Conservation (phyloP, 1,140 invertebrate species). For the Dendrolimus punctatus region DNA sequence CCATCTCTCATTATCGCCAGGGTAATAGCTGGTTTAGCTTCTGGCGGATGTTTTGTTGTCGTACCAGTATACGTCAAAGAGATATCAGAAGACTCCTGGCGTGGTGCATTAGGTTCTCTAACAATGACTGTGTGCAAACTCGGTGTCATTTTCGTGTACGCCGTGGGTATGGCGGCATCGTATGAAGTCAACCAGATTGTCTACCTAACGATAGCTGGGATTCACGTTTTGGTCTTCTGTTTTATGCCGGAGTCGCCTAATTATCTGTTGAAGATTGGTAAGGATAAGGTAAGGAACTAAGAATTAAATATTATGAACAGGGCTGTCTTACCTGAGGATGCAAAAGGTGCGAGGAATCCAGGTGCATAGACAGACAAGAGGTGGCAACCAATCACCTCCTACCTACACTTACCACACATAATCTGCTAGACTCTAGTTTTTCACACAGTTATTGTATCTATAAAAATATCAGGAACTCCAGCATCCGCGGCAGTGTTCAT, state of each 20-base stretch:
- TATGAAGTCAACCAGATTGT: constrained; percentile 27
- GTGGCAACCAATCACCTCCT: too few species aligned
- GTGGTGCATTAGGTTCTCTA: constrained; percentile 47
- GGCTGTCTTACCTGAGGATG: background rate
- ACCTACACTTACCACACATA: too few species aligned
- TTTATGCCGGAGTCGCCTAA: constrained; percentile 39
- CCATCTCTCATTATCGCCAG: constrained; percentile 36
- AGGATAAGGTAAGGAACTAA: constrained; percentile 20
- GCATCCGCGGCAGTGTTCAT: too few species aligned
- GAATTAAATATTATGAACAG: too few species aligned
- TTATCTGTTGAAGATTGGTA: constrained; percentile 26
- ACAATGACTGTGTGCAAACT: constrained; percentile 33
- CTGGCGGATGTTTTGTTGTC: constrained; percentile 62
- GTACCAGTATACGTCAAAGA: constrained; percentile 71
- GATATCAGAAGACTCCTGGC: constrained; percentile 51
- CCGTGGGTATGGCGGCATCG: constrained; percentile 19
- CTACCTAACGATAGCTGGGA: constrained; percentile 16
- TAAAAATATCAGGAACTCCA: too few species aligned
- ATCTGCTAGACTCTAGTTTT: too few species aligned
- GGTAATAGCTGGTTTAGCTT: constrained; percentile 57
- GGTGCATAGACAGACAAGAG: too few species aligned
- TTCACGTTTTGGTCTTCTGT: constrained; percentile 21
- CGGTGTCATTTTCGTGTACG: constrained; percentile 34
- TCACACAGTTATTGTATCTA: too few species aligned
- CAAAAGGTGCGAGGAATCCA: background rate